A percentile compares a stretch with the other conserved stretches of the same genome.
phyloP scores from a whole-genome alignment of 2,797 vertebrate species.

The Harpagifer antarcticus region DNA sequence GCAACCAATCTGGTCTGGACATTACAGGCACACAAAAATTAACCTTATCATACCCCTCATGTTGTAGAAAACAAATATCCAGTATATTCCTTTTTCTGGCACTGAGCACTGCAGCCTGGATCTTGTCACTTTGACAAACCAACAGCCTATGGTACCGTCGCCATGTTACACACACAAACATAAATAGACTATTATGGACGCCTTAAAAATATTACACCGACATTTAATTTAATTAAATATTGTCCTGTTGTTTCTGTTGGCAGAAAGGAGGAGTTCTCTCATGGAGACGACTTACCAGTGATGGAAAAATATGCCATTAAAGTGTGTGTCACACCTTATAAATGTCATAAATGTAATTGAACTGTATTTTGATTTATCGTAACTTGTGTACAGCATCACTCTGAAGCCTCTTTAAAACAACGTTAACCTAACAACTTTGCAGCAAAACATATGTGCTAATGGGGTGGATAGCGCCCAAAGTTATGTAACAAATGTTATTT shows the following conservation, averaged over 20 bases:
- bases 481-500: slow-evolving; percentile 1
- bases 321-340: slow-evolving; percentile 2
- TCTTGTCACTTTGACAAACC: neutral
- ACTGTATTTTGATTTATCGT: neutral
- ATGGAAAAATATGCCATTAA: neutral
- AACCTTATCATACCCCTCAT: slow-evolving; percentile 8
- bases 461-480: neutral
- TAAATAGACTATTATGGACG: neutral
- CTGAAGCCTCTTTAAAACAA: neutral
- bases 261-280: neutral
- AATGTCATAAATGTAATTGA: slow-evolving; percentile 7
- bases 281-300: neutral
- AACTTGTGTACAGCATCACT: slow-evolving; percentile 3
- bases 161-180: neutral
- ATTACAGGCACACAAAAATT: neutral
- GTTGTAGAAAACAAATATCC: slow-evolving; percentile 25
- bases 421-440: neutral
- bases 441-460: neutral
- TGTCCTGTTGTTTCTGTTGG: neutral
- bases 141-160: neutral
- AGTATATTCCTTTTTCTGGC: neutral
- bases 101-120: neutral
- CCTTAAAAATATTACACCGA: too few relatives aligned
- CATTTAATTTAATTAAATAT: too few relatives aligned
- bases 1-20: slow-evolving; percentile 27